These are phyloP conservation scores for Zhuqinia jingwanae DNA, from an alignment of 2,888 invertebrate species.

Conservation along the genomic window DNA sequence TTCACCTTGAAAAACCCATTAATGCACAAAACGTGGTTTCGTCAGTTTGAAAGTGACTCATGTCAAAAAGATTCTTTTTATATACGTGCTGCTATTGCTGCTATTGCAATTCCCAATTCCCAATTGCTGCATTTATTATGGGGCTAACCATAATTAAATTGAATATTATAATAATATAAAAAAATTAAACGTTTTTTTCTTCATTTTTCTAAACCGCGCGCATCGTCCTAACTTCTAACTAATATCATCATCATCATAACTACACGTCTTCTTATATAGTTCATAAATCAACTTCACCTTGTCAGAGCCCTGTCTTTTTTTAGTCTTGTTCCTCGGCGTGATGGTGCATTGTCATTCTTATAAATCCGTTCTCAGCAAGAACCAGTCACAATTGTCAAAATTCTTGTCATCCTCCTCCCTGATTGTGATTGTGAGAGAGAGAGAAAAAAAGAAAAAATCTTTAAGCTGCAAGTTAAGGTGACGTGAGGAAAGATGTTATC, in stretches of 20 bases:
- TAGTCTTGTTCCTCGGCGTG: conserved; percentile 27
- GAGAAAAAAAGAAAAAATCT: too few species aligned
- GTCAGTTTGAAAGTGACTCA: conserved; percentile 22
- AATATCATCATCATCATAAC: conserved; percentile 6
- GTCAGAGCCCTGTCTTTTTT: conserved; percentile 48
- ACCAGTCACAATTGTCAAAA: conserved; percentile 66
- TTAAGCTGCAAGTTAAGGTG: conserved; percentile 33
- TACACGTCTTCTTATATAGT: neutral
- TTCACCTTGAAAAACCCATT: conserved; percentile 39
- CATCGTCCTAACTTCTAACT: conserved; percentile 13
- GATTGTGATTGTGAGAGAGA: conserved; percentile 14
- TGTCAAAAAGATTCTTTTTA: neutral
- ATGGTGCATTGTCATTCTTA: conserved; percentile 32
- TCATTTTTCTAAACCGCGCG: conserved; percentile 33
- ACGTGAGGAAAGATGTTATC: conserved; percentile 57
- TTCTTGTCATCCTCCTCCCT: conserved; percentile 61
- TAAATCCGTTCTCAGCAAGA: conserved; percentile 53
- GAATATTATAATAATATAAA: neutral
- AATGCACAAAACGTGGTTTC: conserved; percentile 3
- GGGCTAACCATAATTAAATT: conserved; percentile 34
- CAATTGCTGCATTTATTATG: neutral
- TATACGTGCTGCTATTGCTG: too few species aligned
- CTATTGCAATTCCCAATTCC: too few species aligned
- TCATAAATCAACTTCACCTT: conserved; percentile 66
- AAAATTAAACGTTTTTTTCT: conserved; percentile 14